Base-by-base conservation (phyloP, 2,888 invertebrate genomes). In the Steinernema carpocapsae region DNA sequence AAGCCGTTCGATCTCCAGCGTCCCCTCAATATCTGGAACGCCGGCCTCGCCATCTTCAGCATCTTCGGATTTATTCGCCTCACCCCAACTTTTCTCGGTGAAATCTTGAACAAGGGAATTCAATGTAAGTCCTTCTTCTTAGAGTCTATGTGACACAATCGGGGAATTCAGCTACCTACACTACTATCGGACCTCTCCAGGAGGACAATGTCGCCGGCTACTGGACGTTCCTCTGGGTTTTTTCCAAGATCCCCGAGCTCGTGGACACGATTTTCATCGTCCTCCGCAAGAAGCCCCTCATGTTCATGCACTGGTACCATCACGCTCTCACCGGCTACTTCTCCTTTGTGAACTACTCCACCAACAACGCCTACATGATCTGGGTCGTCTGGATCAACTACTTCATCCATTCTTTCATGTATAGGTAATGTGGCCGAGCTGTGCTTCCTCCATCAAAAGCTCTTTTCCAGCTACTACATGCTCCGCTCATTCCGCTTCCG, bases 21-120 rank as follows among this genome's bases (percentile, higher is more conserved):
- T 1, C 87, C 87, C 14, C 82, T 90, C 32, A 85, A 88, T 17
- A 52, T 88, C 26, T 90, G 90, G 90, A 90, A 89, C 80, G 87
- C 87, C 43, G 79, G 85, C 6, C 81, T 90, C 51, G 89, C 89
- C 1, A 73, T 89, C 4, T 90, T 90, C 83, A 89, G 89, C 82
- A 88, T 90, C 14, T 76, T 87, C 29, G 90, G 90, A 3, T 87
- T 89, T 4, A 77, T 88, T 3, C 83, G 90, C n/a, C 32, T 64
- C 7, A 64, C 64, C 17, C 64, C 64, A 17, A 64, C 42, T 88
- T 64, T 64, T 29, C 1, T 64, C 32, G 32, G n/a, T n/a, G 64
- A 64, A 64, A 26, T 64, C 37, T 1, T 17, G 12, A 64, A 1
- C 17, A 64, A 64, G 29, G 64, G 64, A 32, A 29, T 64, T 64